Conservation (phyloP, 2,888 invertebrate genomes). For the Plusia festucae region DNA sequence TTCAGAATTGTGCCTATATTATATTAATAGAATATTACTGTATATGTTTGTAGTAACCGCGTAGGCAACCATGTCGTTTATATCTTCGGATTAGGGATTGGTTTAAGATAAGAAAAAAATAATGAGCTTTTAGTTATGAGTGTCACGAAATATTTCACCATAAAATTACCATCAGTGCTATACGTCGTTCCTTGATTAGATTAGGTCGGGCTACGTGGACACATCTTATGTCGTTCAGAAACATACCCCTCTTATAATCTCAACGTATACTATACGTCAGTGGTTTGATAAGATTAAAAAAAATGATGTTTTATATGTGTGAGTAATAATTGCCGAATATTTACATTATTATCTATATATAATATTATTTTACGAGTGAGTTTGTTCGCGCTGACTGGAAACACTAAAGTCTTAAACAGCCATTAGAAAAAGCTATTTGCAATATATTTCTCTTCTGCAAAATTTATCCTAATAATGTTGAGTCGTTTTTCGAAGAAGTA, state of each 20-base stretch:
- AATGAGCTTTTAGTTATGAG: neutral
- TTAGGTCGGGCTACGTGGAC: neutral
- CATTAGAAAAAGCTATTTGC: too few species aligned
- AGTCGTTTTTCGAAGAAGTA: too few species aligned
- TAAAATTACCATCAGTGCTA: too few species aligned
- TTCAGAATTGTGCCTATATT: neutral
- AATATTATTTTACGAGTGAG: too few species aligned
- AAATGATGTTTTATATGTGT: too few species aligned
- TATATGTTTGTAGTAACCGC: too few species aligned
- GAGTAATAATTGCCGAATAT: constrained; percentile 11
- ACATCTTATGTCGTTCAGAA: neutral
- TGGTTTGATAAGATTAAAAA: constrained; percentile 13
- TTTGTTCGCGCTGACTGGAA: too few species aligned
- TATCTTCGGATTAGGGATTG: neutral
- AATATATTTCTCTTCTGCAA: too few species aligned
- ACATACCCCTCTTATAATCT: constrained; percentile 8
- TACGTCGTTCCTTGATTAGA: neutral
- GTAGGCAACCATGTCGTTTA: neutral
- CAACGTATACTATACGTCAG: constrained; percentile 32
- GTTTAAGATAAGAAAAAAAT: neutral
- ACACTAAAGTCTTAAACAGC: too few species aligned
- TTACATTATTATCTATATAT: constrained; percentile 8
- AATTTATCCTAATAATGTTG: too few species aligned
- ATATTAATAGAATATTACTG: neutral
- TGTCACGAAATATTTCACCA: neutral